phyloP scores from a whole-genome alignment of 2,888 invertebrate species.

The Patella depressa region DNA sequence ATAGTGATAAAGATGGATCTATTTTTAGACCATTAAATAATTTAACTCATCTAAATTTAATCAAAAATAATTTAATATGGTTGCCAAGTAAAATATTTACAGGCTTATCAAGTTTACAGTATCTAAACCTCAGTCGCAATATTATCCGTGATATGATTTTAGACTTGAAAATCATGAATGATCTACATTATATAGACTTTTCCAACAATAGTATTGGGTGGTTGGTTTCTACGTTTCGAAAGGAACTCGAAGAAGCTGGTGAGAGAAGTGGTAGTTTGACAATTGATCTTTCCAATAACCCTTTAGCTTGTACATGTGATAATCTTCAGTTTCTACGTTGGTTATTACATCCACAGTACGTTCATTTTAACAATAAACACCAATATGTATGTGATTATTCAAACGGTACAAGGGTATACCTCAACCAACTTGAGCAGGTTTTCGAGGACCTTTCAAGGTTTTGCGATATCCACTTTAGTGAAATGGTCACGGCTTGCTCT shows the following conservation, averaged over 20 bases:
- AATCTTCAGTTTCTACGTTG: conserved; percentile 14
- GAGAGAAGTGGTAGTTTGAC: not conserved
- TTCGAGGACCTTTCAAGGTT: no score
- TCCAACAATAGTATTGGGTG: conserved; percentile 10
- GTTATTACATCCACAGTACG: conserved; percentile 15
- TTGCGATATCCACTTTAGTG: no score
- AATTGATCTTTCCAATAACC: conserved; percentile 16
- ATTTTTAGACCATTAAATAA: conserved; percentile 6
- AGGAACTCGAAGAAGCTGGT: not conserved
- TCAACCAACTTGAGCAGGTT: no score
- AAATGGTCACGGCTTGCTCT: conserved; percentile 8
- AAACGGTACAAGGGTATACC: no score
- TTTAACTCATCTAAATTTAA: conserved; percentile 14
- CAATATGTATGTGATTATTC: no score
- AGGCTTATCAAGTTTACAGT: not conserved
- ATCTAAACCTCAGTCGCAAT: conserved; percentile 13
- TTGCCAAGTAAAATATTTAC: conserved; percentile 9
- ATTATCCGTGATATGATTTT: not conserved
- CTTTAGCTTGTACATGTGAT: conserved; percentile 17
- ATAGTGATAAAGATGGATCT: not conserved
- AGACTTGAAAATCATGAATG: not conserved
- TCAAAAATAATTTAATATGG: conserved; percentile 6
- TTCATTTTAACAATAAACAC: no score
- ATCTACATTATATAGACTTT: conserved; percentile 14
- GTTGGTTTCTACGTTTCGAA: not conserved